phyloP scores from a whole-genome alignment of 2,888 invertebrate species.

The Acrocyrtus sp. region DNA sequence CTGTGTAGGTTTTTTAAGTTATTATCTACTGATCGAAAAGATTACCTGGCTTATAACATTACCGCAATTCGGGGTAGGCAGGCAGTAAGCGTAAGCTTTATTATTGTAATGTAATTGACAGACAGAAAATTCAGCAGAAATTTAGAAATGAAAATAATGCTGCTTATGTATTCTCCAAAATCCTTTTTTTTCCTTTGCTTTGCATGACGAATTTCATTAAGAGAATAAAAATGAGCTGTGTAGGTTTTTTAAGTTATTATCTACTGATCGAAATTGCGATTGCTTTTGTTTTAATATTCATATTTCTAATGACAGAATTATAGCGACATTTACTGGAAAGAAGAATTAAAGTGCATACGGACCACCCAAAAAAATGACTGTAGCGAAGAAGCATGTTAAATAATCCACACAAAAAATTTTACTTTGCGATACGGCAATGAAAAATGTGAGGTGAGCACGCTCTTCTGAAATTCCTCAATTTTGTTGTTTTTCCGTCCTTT shows the following conservation, averaged over 20 bases:
- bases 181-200: neutral
- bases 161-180: too few species aligned
- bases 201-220: constrained; percentile 36
- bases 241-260: neutral
- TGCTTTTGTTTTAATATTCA: constrained; percentile 33
- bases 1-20: neutral
- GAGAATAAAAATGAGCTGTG: neutral
- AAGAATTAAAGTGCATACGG: neutral
- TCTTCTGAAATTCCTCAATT: constrained; percentile 45
- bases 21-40: constrained; percentile 19
- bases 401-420: too few species aligned
- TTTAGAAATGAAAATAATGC: too few species aligned
- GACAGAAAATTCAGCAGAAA: too few species aligned
- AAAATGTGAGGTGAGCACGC: constrained; percentile 60
- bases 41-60: too few species aligned
- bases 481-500: constrained; percentile 15
- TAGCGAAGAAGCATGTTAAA: too few species aligned
- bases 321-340: constrained; percentile 9
- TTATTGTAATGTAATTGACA: too few species aligned
- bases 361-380: too few species aligned
- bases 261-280: constrained; percentile 19
- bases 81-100: too few species aligned
- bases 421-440: constrained; percentile 58
- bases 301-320: constrained; percentile 43
- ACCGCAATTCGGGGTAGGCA: too few species aligned